Base-by-base conservation (phyloP, 2,797 vertebrate genomes). In the Cyclura pinguis region DNA sequence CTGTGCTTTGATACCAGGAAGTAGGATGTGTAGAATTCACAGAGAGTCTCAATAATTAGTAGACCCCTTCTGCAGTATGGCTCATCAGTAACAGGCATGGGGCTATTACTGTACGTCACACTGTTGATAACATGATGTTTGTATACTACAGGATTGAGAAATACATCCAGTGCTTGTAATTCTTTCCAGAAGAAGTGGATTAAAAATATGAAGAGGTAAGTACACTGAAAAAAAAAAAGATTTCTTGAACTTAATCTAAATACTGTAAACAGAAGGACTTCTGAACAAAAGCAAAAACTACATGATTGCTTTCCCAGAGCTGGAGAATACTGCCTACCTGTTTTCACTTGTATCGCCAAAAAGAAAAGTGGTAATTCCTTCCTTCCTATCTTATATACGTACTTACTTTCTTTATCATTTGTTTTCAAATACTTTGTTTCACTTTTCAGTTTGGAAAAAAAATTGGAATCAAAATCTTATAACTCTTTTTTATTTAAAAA, bases 1-100 rank as follows among this genome's bases (percentile, higher is more conserved):
- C 67, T 73, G 73, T 35, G 47, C 29, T 62, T 52, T 81, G 67
- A 81, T 50, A 59, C 18, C 38, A 80, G 55, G 67, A 82, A 90
- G 67, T 86, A 74, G 77, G 89, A 82, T 69, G 62, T 69, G 72
- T n/a, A 86, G 52, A 81, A 73, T 86, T 90, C 77, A 90, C 55
- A 90, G 67, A 81, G 20, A 82, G 67, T 81, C 38, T 35, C 20
- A 86, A 62, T 85, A 86, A 82, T 90, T 81, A 86, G 38, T 67
- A 86, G 29, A 50, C 77, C 77, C 64, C 74, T 52, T 74, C 32
- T 89, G 52, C 55, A n/a, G 27, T 77, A 9, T 47, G 52, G 20
- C 47, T 80, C 64, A 32, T 38, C 84, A 72, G 1, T 27, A 52
- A 35, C 13, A 50, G 29, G 24, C 67, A 73, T 67, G 57, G 67